A percentile compares a stretch with the other conserved stretches of the same genome.
Evolutionary conservation across 1,140 invertebrate species (phyloP).

Genomic region (Brachionus sp.): DNA sequence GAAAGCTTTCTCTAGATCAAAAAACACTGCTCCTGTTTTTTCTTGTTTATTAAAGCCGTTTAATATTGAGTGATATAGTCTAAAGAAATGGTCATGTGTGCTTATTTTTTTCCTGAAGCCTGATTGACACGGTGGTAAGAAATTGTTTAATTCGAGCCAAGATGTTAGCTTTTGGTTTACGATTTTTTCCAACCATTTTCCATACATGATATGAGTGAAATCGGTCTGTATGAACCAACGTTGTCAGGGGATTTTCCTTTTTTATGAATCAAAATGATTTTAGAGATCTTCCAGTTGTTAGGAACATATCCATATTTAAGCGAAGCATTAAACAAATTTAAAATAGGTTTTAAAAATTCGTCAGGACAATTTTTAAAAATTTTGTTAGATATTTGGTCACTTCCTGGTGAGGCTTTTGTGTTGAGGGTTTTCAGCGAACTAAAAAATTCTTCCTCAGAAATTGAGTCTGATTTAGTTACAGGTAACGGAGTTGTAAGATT

Average conservation of each 20-base stretch:
- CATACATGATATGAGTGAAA: conserved; percentile 41
- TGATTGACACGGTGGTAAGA: neutral
- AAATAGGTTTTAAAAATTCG: neutral
- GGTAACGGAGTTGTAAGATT: too few relatives aligned
- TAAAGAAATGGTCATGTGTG: neutral
- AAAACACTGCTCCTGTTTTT: neutral
- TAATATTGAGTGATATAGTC: neutral
- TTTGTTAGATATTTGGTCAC: neutral
- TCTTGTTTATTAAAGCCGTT: neutral
- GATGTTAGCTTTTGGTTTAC: conserved; percentile 7
- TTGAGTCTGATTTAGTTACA: too few relatives aligned
- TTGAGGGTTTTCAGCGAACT: neutral
- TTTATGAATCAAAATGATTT: conserved; percentile 46
- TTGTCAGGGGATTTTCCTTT: conserved; percentile 41
- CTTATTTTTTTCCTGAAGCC: conserved; percentile 27
- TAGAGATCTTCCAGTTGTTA: conserved; percentile 8
- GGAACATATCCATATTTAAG: conserved; percentile 8
- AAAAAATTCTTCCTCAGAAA: neutral
- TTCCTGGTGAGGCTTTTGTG: neutral
- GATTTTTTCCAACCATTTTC: conserved; percentile 47
- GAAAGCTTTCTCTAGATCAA: conserved; percentile 28
- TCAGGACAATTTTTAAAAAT: neutral
- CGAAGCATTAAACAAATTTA: neutral
- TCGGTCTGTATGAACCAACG: conserved; percentile 39
- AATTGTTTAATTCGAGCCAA: conserved; percentile 31